Percentiles rank a stretch among this genome's conserved stretches.
phyloP scores from a whole-genome alignment of 2,797 vertebrate species.

The Rhabdophis nuchalis region DNA sequence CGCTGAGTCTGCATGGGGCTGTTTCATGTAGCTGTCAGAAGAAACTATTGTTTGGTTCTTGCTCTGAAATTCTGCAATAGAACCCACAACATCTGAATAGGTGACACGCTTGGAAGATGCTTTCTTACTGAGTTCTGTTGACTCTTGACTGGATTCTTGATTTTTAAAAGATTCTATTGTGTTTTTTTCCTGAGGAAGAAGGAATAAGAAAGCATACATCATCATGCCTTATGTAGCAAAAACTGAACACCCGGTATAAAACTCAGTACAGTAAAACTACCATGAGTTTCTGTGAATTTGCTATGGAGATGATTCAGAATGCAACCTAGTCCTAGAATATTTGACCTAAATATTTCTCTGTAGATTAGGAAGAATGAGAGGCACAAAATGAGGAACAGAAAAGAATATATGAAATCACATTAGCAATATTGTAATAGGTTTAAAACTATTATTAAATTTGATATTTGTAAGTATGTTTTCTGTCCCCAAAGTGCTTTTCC shows the following conservation, averaged over 20 bases:
- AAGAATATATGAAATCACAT: neutral
- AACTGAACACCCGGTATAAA: neutral
- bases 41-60: neutral
- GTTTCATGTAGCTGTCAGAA: neutral
- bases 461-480: neutral
- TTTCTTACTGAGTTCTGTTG: slow-evolving; percentile 15
- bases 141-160: slow-evolving; percentile 14
- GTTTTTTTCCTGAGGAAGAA: slow-evolving; percentile 40
- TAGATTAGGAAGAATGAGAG: neutral
- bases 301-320: neutral
- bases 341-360: neutral
- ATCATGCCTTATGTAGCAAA: neutral
- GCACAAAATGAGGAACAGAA: neutral
- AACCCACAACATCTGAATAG: slow-evolving; percentile 39
- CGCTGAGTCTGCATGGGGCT: neutral
- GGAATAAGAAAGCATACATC: slow-evolving; percentile 11
- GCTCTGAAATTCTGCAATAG: slow-evolving; percentile 33
- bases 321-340: neutral
- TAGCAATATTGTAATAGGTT: neutral
- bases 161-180: slow-evolving; percentile 18
- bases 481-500: too few relatives aligned
- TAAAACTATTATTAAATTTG: slow-evolving; percentile 7
- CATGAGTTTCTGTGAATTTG: neutral
- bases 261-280: neutral
- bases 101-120: slow-evolving; percentile 38